Percentiles rank a stretch among this genome's conserved stretches.
Evolutionary conservation across 2,797 vertebrate species (phyloP).

Genomic region (Pelobates cultripes): DNA sequence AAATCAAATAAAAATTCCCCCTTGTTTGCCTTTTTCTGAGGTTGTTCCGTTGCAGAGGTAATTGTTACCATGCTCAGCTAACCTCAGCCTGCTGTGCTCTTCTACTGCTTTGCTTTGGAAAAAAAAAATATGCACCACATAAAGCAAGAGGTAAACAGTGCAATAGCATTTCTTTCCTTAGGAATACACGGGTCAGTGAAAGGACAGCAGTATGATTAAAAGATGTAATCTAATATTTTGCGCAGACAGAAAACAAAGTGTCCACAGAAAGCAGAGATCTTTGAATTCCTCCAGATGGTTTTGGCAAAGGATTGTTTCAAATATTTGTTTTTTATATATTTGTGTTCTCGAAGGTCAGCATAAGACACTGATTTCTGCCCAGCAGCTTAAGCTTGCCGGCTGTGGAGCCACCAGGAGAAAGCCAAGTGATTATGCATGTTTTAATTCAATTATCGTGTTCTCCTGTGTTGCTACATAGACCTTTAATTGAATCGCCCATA

Average conservation of each 20-base stretch:
- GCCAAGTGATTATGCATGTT: neutral
- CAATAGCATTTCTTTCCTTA: slow-evolving; percentile 54
- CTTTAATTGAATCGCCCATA: neutral
- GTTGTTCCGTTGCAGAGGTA: slow-evolving; percentile 40
- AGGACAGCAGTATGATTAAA: slow-evolving; percentile 58
- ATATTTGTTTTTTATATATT: slow-evolving; percentile 8
- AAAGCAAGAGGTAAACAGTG: slow-evolving; percentile 59
- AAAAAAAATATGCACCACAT: slow-evolving; percentile 29
- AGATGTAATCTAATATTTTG: slow-evolving; percentile 53
- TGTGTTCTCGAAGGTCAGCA: slow-evolving; percentile 5
- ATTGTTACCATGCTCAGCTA: slow-evolving; percentile 37
- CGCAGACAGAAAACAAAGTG: slow-evolving; percentile 32
- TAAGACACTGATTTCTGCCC: neutral
- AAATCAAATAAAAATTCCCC: neutral
- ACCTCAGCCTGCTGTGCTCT: slow-evolving; percentile 9
- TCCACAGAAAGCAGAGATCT: slow-evolving; percentile 38
- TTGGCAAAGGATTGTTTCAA: slow-evolving; percentile 3
- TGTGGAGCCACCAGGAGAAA: neutral
- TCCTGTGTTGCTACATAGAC: neutral
- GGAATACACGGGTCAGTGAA: slow-evolving; percentile 57
- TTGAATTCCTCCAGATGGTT: slow-evolving; percentile 47
- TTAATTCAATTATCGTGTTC: neutral
- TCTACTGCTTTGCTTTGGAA: slow-evolving; percentile 25
- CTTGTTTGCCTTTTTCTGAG: slow-evolving; percentile 30
- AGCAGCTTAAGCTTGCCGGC: neutral